Evolutionary conservation across 2,888 invertebrate genomes (phyloP).

Genomic region (Dyspetes luteomarginatus): DNA sequence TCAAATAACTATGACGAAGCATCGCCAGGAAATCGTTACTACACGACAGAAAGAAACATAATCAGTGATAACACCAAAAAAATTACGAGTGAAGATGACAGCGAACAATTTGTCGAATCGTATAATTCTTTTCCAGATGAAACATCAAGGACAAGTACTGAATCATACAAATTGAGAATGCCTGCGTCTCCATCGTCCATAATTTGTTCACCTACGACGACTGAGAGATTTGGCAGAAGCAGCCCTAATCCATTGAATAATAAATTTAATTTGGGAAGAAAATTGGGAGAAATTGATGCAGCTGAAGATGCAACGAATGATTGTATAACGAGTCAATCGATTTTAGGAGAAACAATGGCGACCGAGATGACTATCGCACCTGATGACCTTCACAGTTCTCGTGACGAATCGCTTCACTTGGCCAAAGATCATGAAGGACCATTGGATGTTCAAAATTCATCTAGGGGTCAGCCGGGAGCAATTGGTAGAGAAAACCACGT

Average conservation of each 20-base stretch:
- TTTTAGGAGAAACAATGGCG: not conserved
- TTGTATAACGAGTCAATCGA: not conserved
- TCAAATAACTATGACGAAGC: not conserved
- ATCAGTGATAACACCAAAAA: too few species aligned
- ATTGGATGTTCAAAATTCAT: too few species aligned
- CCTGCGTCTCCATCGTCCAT: not conserved
- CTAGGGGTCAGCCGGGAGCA: too few species aligned
- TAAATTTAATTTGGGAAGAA: not conserved
- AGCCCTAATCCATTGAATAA: not conserved
- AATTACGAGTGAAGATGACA: too few species aligned
- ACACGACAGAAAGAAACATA: slow-evolving; percentile 3
- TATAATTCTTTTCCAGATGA: not conserved
- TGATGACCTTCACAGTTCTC: not conserved
- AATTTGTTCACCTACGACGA: not conserved
- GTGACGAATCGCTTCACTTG: too few species aligned
- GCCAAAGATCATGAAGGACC: too few species aligned
- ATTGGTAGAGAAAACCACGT: too few species aligned
- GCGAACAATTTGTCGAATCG: not conserved
- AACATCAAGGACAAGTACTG: not conserved
- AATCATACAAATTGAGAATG: not conserved
- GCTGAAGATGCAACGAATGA: not conserved
- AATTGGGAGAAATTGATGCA: not conserved
- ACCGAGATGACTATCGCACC: not conserved
- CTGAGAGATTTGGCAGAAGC: not conserved
- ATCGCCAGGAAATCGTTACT: not conserved